Conservation (phyloP, 2,888 invertebrate species). For the Tachystola acroxantha region DNA sequence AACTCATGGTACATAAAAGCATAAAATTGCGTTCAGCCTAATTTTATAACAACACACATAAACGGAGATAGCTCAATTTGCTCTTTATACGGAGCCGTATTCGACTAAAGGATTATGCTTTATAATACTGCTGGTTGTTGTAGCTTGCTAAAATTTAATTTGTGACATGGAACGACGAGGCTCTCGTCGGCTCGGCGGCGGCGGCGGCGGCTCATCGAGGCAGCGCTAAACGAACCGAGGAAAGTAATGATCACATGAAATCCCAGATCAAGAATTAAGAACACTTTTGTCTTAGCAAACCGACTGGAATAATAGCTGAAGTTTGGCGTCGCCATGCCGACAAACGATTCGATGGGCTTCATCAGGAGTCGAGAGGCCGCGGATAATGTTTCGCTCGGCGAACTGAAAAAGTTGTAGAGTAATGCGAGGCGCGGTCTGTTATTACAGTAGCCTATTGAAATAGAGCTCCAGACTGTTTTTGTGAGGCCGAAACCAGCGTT, state of each 20-base stretch:
- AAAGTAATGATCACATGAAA: constrained; percentile 63
- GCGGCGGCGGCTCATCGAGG: constrained; percentile 25
- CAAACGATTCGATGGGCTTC: constrained; percentile 68
- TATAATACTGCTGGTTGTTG: constrained; percentile 42
- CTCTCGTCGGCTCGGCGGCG: constrained; percentile 19
- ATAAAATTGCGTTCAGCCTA: constrained; percentile 16
- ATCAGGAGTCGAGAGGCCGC: constrained; percentile 47
- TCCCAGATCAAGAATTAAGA: constrained; percentile 67
- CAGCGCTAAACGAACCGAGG: constrained; percentile 48
- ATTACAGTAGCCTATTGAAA: constrained; percentile 34
- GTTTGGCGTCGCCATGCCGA: constrained; percentile 62
- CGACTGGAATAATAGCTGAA: constrained; percentile 66
- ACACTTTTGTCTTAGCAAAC: constrained; percentile 67
- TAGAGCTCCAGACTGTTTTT: constrained; percentile 41
- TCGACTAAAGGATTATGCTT: constrained; percentile 41
- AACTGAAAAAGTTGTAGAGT: constrained; percentile 36
- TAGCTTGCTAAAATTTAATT: constrained; percentile 54
- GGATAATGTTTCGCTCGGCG: constrained; percentile 52
- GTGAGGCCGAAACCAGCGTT: constrained; percentile 43
- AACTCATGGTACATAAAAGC: too few relatives aligned
- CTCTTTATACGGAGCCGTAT: constrained; percentile 33
- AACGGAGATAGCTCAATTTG: constrained; percentile 39
- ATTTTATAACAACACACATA: constrained; percentile 36
- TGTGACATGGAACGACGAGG: constrained; percentile 38
- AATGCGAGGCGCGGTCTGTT: constrained; percentile 6